phyloP scores from a whole-genome alignment of 2,888 invertebrate genomes.

The Amblyjoppa proteus region DNA sequence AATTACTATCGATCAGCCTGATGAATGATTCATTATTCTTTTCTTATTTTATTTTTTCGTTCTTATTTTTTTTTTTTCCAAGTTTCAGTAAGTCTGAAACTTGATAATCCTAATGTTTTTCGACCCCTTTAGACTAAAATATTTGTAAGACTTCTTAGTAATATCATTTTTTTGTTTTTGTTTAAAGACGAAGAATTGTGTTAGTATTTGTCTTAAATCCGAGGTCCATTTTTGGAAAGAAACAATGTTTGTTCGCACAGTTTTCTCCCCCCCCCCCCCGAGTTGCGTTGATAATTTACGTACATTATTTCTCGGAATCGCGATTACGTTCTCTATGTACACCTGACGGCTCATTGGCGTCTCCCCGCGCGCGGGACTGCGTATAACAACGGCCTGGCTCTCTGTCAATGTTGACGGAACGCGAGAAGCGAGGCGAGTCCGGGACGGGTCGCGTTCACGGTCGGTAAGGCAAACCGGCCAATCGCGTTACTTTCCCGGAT shows the following conservation, averaged over 20 bases:
- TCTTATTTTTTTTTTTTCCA: background rate
- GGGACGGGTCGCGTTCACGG: slow-evolving; percentile 55
- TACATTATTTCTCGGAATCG: slow-evolving; percentile 39
- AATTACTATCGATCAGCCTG: slow-evolving; percentile 45
- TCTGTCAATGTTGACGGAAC: slow-evolving; percentile 66
- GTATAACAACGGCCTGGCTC: background rate
- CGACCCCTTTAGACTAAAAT: too few relatives aligned
- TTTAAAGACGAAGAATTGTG: too few relatives aligned
- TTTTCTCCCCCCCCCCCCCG: slow-evolving; percentile 8
- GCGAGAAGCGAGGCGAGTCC: slow-evolving; percentile 46
- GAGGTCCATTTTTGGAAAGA: background rate
- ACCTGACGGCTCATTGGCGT: slow-evolving; percentile 11
- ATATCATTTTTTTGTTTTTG: too few relatives aligned
- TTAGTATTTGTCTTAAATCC: background rate
- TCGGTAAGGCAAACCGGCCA: slow-evolving; percentile 63
- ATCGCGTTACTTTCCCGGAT: slow-evolving; percentile 68
- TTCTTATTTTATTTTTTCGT: background rate
- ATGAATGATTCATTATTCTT: background rate
- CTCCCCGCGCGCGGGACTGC: background rate
- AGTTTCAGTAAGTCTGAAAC: too few relatives aligned
- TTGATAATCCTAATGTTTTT: too few relatives aligned
- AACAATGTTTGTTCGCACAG: slow-evolving; percentile 3
- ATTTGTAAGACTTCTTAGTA: too few relatives aligned
- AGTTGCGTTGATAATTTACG: background rate
- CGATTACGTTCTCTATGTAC: slow-evolving; percentile 51